These are phyloP conservation scores for Microctonus aethiopoides DNA, from an alignment of 2,888 invertebrate genomes.

Conservation along the genomic window DNA sequence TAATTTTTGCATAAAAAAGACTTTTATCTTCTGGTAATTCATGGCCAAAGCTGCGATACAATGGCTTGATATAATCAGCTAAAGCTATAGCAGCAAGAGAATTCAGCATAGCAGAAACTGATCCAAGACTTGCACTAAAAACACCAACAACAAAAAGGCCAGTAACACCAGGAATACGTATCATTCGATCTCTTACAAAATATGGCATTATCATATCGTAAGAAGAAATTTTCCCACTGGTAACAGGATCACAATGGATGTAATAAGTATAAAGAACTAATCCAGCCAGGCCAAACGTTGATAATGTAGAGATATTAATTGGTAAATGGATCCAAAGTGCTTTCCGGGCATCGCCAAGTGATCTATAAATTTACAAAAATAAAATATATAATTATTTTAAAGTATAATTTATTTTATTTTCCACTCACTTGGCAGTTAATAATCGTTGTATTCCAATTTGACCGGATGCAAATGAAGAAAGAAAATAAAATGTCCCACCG, in stretches of 20 bases:
- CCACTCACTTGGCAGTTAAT: constrained; percentile 74
- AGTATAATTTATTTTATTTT: not conserved
- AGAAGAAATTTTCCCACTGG: constrained; percentile 73
- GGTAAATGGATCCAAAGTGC: constrained; percentile 85
- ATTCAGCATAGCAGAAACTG: constrained; percentile 91
- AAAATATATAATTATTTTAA: too few relatives aligned
- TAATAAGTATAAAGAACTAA: constrained; percentile 86
- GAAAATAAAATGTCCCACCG: constrained; percentile 80
- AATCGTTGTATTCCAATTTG: constrained; percentile 86
- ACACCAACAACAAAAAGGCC: constrained; percentile 72
- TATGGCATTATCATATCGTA: constrained; percentile 81
- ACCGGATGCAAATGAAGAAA: constrained; percentile 86
- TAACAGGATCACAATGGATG: constrained; percentile 82
- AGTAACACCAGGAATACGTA: constrained; percentile 57
- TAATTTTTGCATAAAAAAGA: constrained; percentile 71
- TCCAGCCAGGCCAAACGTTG: constrained; percentile 76
- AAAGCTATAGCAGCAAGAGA: constrained; percentile 90
- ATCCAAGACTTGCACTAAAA: constrained; percentile 91
- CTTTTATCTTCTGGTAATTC: constrained; percentile 80
- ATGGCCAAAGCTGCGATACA: constrained; percentile 68
- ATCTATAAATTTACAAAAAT: constrained; percentile 45
- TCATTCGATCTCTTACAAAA: constrained; percentile 77
- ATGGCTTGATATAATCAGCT: constrained; percentile 82
- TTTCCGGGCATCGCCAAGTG: constrained; percentile 74
- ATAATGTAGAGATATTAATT: constrained; percentile 76